Evolutionary conservation across 2,113 vertebrate species (phyloP), one percentile per base, ranked within the genome.

Genomic region (Alethe diademata): DNA sequence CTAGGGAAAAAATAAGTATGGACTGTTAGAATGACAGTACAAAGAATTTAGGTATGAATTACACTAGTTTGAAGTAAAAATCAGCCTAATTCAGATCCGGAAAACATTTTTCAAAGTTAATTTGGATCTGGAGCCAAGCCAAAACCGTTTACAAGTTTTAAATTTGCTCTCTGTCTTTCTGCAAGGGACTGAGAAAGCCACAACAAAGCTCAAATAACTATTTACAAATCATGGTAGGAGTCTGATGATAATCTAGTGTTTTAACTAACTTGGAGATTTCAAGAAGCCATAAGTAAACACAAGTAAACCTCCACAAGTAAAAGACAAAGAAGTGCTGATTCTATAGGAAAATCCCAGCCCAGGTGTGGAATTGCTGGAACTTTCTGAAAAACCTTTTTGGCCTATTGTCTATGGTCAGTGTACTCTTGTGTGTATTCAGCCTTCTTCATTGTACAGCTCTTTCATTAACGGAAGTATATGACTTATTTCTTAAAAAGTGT

Each of bases 1-100:
- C 99, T 99, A 67, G 51, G 16, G 48, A 53, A 86, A 51, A 25
- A 61, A 70, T 10, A 9, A 51, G 4, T 78, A 29, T 28, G 61
- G 47, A 38, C 10, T 29, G 11, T 88, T 57, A 53, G 38, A 90
- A 17, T n/a, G 69, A 83, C 36, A 76, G 12, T 9, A 71, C 51
- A 62, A 81, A 38, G 9, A 83, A 51, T 54, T 67, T 60, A 54
- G 6, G 9, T 50, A 38, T 62, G 38, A 84, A 57, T 36, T 81
- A 36, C 35, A 50, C 13, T 48, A 42, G 13, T n/a, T 56, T 35
- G 14, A 76, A 78, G 24, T 45, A 87, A 51, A 73, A 90, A 58
- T 61, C 43, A 86, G 5, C 15, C 31, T 36, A 61, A 48, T 8
- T 83, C 35, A 43, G 33, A 47, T 10, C 18, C 60, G 31, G 4